Evolutionary conservation across 2,113 vertebrate species (phyloP).

Genomic region (Carettochelys insculpta): DNA sequence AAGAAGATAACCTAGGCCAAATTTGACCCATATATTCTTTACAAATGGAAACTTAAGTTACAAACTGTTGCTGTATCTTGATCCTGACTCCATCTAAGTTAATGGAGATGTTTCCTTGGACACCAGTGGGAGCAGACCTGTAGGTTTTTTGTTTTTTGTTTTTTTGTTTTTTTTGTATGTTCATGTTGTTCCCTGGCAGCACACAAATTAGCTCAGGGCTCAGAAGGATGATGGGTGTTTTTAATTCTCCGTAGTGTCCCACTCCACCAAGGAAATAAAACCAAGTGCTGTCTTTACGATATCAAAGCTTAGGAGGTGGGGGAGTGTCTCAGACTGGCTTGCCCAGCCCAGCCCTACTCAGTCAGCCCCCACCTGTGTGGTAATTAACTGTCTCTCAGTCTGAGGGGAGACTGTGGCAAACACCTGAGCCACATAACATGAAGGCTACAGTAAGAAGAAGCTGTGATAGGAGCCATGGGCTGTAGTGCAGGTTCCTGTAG

Average conservation of each 20-base stretch:
- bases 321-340: background rate
- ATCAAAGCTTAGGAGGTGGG: background rate
- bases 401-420: background rate
- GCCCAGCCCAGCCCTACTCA: background rate
- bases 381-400: background rate
- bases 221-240: background rate
- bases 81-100: background rate
- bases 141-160: too few relatives aligned
- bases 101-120: background rate
- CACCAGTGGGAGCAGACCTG: background rate
- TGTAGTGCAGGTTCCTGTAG: background rate
- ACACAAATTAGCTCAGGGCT: too few relatives aligned
- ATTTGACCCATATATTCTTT: background rate
- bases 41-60: background rate
- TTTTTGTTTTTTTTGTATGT: too few relatives aligned
- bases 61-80: background rate
- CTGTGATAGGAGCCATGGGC: background rate
- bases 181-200: too few relatives aligned
- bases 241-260: background rate
- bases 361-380: background rate
- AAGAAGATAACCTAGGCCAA: background rate
- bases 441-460: background rate
- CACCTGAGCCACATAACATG: background rate
- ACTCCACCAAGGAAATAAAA: background rate
- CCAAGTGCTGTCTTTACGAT: background rate